Evolutionary conservation across 2,888 invertebrate genomes (phyloP).

Genomic region (Cheilosia grossa): DNA sequence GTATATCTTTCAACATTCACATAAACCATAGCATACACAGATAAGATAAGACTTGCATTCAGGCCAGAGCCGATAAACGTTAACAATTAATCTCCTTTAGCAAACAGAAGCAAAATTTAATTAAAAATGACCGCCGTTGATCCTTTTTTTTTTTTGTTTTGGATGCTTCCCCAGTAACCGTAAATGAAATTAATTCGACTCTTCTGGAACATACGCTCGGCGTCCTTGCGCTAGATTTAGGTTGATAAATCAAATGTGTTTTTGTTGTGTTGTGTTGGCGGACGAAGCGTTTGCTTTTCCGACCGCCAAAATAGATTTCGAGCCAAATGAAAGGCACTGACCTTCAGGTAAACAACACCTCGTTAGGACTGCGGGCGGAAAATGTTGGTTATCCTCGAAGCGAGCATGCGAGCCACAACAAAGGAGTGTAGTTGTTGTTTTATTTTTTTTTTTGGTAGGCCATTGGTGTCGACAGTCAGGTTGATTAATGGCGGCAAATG

Average conservation of each 20-base stretch:
- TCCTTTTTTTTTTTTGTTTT: conserved; percentile 7
- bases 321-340: conserved; percentile 43
- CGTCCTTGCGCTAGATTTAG: conserved; percentile 10
- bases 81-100: conserved; percentile 59
- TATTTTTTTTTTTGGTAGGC: background rate
- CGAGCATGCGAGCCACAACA: background rate
- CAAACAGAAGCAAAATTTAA: conserved; percentile 46
- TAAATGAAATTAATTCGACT: conserved; percentile 54
- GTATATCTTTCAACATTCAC: conserved; percentile 10
- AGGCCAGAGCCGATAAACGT: conserved; percentile 42
- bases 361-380: conserved; percentile 32
- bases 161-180: conserved; percentile 31
- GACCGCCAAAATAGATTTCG: conserved; percentile 27
- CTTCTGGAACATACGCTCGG: conserved; percentile 12
- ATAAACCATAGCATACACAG: background rate
- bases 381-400: conserved; percentile 21
- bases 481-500: conserved; percentile 67
- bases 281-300: background rate
- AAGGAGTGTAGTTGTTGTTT: background rate
- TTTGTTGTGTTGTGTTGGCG: background rate
- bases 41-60: conserved; percentile 19
- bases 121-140: conserved; percentile 61
- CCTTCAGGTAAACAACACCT: conserved; percentile 65
- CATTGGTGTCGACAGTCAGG: conserved; percentile 41
- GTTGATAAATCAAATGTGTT: conserved; percentile 46